Conservation (phyloP, 2,888 invertebrate species). For the Drosophila pegasa region DNA sequence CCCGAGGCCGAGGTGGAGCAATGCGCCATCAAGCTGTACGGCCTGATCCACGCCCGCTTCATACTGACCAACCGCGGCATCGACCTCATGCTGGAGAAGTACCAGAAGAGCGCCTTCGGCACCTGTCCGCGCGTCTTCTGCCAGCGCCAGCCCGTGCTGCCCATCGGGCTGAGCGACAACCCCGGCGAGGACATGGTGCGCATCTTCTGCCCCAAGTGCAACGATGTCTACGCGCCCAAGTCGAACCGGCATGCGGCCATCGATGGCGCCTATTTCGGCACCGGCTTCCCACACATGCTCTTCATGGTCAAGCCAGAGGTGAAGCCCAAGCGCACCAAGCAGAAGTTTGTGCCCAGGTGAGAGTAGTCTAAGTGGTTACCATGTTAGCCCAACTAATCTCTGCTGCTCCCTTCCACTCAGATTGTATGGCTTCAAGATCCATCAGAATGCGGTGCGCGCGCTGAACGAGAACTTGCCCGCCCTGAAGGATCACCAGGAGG, state of each 20-base stretch:
- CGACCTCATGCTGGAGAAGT: constrained; percentile 99
- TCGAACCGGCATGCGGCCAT: constrained; percentile 98
- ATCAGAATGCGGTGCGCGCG: constrained; percentile 50
- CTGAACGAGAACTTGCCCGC: background rate
- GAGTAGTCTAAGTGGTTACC: constrained; percentile 22
- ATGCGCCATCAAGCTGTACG: constrained; percentile 99
- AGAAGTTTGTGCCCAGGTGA: constrained; percentile 98
- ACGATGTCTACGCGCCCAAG: constrained; percentile 99
- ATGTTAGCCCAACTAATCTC: background rate
- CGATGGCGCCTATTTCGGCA: constrained; percentile 99
- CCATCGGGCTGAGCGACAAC: constrained; percentile 98
- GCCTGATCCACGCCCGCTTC: constrained; percentile 99
- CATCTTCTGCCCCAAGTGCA: constrained; percentile 99
- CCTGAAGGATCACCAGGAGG: constrained; percentile 20
- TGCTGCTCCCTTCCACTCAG: constrained; percentile 20
- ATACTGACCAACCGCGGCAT: constrained; percentile 99
- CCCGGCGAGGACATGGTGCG: constrained; percentile 99
- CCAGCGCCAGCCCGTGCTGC: constrained; percentile 98
- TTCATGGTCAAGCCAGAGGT: constrained; percentile 99
- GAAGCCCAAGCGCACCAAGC: constrained; percentile 97
- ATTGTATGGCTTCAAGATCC: constrained; percentile 67
- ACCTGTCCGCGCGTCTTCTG: constrained; percentile 99
- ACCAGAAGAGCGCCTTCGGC: constrained; percentile 98
- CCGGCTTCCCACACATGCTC: constrained; percentile 99
- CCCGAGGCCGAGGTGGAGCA: constrained; percentile 99